Base-by-base conservation (phyloP, 2,113 vertebrate species). In the Equus quagga region DNA sequence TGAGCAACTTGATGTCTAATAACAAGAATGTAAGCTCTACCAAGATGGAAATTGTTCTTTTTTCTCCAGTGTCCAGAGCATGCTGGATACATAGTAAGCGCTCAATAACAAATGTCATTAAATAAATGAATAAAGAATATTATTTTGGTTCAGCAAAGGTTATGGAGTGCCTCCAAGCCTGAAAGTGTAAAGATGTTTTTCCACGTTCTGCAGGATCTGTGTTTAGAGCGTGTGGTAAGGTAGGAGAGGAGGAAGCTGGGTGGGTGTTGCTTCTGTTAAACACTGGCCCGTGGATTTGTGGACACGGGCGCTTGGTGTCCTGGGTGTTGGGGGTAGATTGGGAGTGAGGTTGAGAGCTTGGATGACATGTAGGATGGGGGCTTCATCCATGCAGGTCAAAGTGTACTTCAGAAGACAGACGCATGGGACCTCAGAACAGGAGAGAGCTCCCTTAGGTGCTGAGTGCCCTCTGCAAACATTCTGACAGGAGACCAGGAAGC, bases 381-480 rank as follows among this genome's bases (percentile, higher is more conserved):
- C 60, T 73, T 76, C 51, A 26, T 65, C 24, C 10, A 15, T 4
- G 41, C 15, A 70, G 54, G 3, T 76, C 24, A 19, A 41, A n/a
- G n/a, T 12, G 46, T 51, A 12, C 56, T 60, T 91, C 18, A 49
- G 84, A 91, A 90, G 8, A 23, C 9, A 91, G 49, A 41, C 23
- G 5, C 10, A 1, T 11, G 46, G 8, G 11, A 36, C 1, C 6
- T 33, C 8, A 49, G 24, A 41, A 6, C 4, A 15, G 31, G 13
- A 6, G 12, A 78, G 26, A 44, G 44, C 4, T 33, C 4, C 11
- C 3, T 24, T 8, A 36, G 79, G 26, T 28, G 15, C 41, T 10
- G 19, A 76, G 31, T 0, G 6, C n/a, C 14, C 11, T 95, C 9
- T 5, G 5, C 8, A 41, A 6, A 41, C 33, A 0, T 67, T 54